Conservation (phyloP, 2,113 vertebrate genomes). For the Donacobius atricapilla region DNA sequence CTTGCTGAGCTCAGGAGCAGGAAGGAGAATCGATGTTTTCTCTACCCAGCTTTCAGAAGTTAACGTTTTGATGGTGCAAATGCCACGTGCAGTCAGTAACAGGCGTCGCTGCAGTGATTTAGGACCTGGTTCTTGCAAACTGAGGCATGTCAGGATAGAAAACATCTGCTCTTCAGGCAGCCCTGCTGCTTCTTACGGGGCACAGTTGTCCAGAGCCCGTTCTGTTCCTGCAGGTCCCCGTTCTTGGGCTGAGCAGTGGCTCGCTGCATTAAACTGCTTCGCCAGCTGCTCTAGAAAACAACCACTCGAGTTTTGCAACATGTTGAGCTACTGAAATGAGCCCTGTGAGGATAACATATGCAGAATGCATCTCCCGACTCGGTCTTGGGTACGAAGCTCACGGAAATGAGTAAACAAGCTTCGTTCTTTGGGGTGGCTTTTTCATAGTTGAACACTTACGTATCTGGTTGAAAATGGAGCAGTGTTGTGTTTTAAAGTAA, state of each 20-base stretch:
- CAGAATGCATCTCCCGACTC: background rate
- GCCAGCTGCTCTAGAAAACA: constrained; percentile 26
- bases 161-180: background rate
- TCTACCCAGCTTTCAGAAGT: background rate
- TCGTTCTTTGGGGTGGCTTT: background rate
- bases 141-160: background rate
- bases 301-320: constrained; percentile 5
- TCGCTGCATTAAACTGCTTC: background rate
- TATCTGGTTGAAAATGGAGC: background rate
- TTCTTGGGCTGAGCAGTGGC: background rate
- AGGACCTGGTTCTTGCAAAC: background rate
- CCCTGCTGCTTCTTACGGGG: background rate
- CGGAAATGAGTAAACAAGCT: background rate
- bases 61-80: background rate
- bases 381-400: background rate
- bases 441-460: background rate
- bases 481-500: constrained; percentile 1
- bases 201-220: accelerated
- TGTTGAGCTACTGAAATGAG: background rate
- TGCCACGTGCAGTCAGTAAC: background rate
- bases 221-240: background rate
- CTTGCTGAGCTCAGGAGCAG: background rate
- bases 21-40: background rate
- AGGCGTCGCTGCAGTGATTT: background rate
- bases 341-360: background rate